Evolutionary conservation across 35 echinoderm and acorn worm genomes (phyloP), one percentile per base, ranked within the genome.

Genomic region (Heliocidaris tuberculata): DNA sequence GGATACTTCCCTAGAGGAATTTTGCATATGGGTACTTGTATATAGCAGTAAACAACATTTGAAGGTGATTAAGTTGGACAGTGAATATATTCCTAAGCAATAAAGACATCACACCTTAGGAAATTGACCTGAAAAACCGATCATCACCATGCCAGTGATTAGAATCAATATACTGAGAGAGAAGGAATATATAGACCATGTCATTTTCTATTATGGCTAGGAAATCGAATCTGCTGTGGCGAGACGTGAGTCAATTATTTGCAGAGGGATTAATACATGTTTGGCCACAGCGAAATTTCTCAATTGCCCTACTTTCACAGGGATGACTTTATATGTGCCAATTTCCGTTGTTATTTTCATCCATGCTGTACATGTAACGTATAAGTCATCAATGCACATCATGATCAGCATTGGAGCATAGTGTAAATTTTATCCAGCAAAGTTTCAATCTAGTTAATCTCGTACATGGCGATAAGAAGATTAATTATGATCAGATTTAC

Each of bases 401-500:
- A n/a, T 2, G 65, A 78, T 78, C 5, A 78, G 17, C 19, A n/a
- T 78, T 4, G 65, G 65, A 78, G 17, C 65, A 19, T 21, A 78
- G 65, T 78, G 65, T 78, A 4, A 78, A 78, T 78, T 78, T 27
- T 8, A 78, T 78, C 65, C 65, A 19, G 65, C 65, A 78, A 6
- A 78, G 15, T 78, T 78, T 78, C 27, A 78, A 7, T 78, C 65
- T 24, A 21, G 52, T 56, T 56, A 56, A 56, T 56, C 52, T 56
- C 52, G 11, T 56, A 56, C 15, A 56, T 56, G 52, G 52, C 10
- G 52, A 78, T 78, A 78, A 78, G 65, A 78, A 78, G 65, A 78
- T 78, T 78, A 78, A 78, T 78, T 78, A 78, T 78, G 65, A 78
- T 78, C 15, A 19, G 65, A 78, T 78, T 78, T 78, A n/a, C 65